Conservation (phyloP, 53 echinoderm and acorn worm genomes). For the Pentamera pediparva region DNA sequence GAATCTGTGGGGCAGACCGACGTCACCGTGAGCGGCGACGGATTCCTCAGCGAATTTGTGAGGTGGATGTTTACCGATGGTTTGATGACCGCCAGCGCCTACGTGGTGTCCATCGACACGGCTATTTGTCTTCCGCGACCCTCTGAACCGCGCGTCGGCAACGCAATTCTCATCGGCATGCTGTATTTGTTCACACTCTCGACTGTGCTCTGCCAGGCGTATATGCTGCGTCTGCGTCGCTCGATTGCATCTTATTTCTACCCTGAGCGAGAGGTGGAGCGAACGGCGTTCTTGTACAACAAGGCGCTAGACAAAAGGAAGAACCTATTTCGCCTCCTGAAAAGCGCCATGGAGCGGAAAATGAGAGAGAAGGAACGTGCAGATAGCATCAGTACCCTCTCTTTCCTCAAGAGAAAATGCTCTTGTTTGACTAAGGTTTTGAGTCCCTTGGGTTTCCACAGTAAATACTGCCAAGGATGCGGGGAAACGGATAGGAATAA, state of each 20-base stretch:
- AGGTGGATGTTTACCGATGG: conserved; percentile 61
- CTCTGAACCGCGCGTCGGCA: conserved; percentile 36
- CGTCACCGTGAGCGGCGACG: conserved; percentile 52
- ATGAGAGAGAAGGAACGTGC: conserved; percentile 58
- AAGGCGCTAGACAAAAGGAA: conserved; percentile 65
- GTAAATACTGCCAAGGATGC: conserved; percentile 63
- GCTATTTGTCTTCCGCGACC: conserved; percentile 64
- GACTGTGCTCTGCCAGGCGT: conserved; percentile 78
- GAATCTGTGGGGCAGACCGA: conserved; percentile 56
- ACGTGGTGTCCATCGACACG: conserved; percentile 62
- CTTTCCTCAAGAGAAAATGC: conserved; percentile 52
- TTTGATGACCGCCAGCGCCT: conserved; percentile 51
- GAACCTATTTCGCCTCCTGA: conserved; percentile 57
- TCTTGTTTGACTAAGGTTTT: conserved; percentile 58
- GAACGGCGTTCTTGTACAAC: conserved; percentile 66
- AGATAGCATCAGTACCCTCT: conserved; percentile 51
- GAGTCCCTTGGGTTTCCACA: conserved; percentile 43
- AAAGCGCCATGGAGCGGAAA: conserved; percentile 49
- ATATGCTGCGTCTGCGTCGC: conserved; percentile 65
- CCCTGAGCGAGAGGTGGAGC: conserved; percentile 72
- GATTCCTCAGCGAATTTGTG: conserved; percentile 54
- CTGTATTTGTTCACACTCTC: conserved; percentile 62
- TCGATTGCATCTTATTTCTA: conserved; percentile 83
- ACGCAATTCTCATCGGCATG: conserved; percentile 52
- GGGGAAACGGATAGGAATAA: conserved; percentile 46